These are phyloP conservation scores for Phaenicophaeus curvirostris DNA, from an alignment of 2,797 vertebrate genomes.

Conservation along the genomic window DNA sequence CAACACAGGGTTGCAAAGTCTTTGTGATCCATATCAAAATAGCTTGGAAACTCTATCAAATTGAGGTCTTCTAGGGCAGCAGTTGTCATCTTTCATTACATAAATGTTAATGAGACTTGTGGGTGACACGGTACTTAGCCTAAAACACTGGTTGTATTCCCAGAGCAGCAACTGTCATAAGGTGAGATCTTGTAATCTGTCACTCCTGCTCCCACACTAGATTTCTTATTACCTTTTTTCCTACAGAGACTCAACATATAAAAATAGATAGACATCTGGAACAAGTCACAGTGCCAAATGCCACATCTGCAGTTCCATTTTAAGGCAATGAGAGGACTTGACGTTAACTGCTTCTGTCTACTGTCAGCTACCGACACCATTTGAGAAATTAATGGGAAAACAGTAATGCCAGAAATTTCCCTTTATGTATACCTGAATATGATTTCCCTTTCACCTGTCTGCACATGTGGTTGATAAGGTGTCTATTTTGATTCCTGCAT, in stretches of 20 bases:
- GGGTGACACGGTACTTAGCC: neutral
- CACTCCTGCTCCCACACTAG: neutral
- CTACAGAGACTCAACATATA: neutral
- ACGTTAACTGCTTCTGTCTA: neutral
- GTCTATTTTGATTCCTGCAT: conserved; percentile 1
- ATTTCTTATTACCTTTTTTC: neutral
- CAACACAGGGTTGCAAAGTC: neutral
- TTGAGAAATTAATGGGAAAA: neutral
- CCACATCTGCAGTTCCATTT: neutral
- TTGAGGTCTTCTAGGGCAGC: neutral
- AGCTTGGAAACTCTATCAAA: neutral
- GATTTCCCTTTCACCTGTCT: neutral
- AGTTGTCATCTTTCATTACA: neutral
- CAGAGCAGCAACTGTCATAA: neutral
- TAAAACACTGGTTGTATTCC: neutral
- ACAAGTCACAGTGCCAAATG: neutral
- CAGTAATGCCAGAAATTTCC: neutral
- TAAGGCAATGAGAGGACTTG: neutral
- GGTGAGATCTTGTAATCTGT: neutral
- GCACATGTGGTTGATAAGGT: neutral
- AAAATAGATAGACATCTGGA: neutral
- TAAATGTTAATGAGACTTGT: neutral
- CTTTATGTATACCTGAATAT: neutral
- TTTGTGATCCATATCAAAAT: neutral
- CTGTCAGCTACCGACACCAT: neutral